Base-by-base conservation (phyloP, 2,888 invertebrate genomes). In the Yponomeuta plumbellus region DNA sequence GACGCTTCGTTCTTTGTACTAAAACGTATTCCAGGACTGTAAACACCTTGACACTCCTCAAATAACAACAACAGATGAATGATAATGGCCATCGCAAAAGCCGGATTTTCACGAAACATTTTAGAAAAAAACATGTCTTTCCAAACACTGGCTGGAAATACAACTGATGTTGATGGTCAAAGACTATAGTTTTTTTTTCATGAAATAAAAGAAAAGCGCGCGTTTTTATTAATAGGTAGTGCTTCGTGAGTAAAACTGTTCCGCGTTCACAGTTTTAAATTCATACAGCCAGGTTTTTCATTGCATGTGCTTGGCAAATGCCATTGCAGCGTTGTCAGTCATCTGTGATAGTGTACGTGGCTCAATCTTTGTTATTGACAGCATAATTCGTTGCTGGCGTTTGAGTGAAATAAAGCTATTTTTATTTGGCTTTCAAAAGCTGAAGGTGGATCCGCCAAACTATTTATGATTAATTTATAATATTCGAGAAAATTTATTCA, bases 1-100 rank as follows among this genome's bases (percentile, higher is more conserved):
- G 81, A 77, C 64, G 75, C 78, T 75, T 76, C 78, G 66, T 78
- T 52, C 44, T 52, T 71, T 57, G 77, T 73, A 65, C 81, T 80
- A 70, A 81, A 80, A 67, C 65, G 65, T 39, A 65, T 65, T 8
- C 74, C 74, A 3, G 82, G 79, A 69, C 79, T 81, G 71, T 79
- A 82, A 10, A 72, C 81, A 11, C 76, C 77, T 57, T 71, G 69
- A 71, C 74, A 73, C 52, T 70, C 71, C 67, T 76, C 78, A 69
- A 75, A 64, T 52, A 52, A 8, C 17, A 52, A 52, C 44, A 52
- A 52, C 44, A 52, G 3, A 52, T 52, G 44, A 17, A 52, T 52
- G 4, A 52, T 13, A 52, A 17, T 17, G 17, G 44, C 44, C 17
- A 52, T 52, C 17, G 17, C 13, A 52, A 52, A 52, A 17, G 17